Evolutionary conservation across 2,113 vertebrate genomes (phyloP), one percentile per base, ranked within the genome.

Genomic region (Zosterops borbonicus): DNA sequence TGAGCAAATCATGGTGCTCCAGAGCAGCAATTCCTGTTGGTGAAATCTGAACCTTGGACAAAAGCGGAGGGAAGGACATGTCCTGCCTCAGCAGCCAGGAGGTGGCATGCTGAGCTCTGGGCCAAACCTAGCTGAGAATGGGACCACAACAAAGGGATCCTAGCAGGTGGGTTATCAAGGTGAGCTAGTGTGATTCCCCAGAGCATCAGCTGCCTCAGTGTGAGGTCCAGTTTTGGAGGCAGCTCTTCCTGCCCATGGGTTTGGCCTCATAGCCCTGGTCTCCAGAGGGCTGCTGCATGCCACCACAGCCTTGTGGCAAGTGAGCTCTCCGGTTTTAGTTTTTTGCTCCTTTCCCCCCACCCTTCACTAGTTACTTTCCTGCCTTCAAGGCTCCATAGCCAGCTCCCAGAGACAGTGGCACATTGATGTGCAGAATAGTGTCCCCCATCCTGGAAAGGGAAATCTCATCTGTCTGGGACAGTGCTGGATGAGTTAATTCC

Each of bases 351-450:
- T 35, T 70, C 20, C 6, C 12, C 6, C 8, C 15, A 11, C 47
- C 12, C 28, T 86, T 78, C 9, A 14, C 21, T 39, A 29, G 50
- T 39, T 67, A 14, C 3, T 83, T 65, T 74, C 14, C 58, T 71
- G 29, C 23, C 28, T 49, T 55, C 15, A 24, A 31, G 17, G 9
- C 28, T 81, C 37, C 0, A 0, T 18, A 64, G 28, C 49, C 25
- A 50, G 25, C 7, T 83, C n/a, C 21, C 18, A n/a, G 21, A 21
- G 27, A 65, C 1, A 3, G n/a, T 20, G 28, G 53, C 14, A 53
- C 11, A 5, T 1, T 0, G 0, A 67, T 23, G 4, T 0, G 0
- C 46, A 39, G 42, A 79, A n/a, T 9, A 50, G 8, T 9, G 11
- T 55, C 11, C 11, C 24, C 22, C 31, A 27, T 55, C n/a, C 29